A percentile compares a stretch with the other conserved stretches of the same genome.
Conservation (phyloP, 2,113 vertebrate genomes). For the Xiphorhynchus elegans region DNA sequence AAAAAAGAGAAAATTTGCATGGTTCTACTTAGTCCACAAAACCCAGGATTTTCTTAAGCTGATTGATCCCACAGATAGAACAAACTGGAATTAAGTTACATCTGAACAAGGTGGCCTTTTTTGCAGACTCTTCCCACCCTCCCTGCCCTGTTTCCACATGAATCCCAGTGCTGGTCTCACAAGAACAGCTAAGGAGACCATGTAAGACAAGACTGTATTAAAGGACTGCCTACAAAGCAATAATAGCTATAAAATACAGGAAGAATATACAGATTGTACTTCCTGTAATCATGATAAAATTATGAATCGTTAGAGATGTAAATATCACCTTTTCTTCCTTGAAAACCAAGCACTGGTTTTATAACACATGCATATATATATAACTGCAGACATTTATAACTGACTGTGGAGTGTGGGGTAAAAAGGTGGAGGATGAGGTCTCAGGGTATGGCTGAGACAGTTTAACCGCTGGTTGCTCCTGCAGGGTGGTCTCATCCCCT, state of each 20-base stretch:
- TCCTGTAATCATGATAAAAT: neutral
- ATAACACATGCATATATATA: neutral
- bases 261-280: neutral
- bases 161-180: neutral
- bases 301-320: neutral
- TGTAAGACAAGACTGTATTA: neutral
- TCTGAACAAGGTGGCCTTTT: neutral
- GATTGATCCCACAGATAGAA: neutral
- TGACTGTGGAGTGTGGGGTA: neutral
- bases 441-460: neutral
- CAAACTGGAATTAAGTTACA: neutral
- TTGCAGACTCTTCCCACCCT: neutral
- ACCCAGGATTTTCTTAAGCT: neutral
- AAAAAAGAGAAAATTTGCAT: neutral
- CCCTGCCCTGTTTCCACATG: rapidly evolving
- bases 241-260: neutral
- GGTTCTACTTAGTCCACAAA: neutral
- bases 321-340: neutral
- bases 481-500: neutral
- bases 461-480: neutral
- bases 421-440: neutral
- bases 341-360: neutral
- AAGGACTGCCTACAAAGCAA: neutral
- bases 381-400: too few relatives aligned
- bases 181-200: neutral